Percentiles rank a stretch among this genome's conserved stretches.
phyloP scores from a whole-genome alignment of 2,113 vertebrate species.

The Mus spicilegus region DNA sequence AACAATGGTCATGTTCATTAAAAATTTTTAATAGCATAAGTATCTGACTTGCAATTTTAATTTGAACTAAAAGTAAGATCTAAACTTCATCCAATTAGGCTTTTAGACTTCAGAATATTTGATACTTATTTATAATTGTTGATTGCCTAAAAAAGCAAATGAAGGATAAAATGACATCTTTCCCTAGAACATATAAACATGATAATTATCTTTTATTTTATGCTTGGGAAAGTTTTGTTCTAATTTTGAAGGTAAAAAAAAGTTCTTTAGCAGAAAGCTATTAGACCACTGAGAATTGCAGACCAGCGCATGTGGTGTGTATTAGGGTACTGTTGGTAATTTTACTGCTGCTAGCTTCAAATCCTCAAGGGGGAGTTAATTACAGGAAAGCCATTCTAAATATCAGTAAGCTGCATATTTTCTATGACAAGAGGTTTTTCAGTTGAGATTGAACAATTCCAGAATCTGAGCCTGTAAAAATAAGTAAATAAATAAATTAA shows the following conservation, averaged over 20 bases:
- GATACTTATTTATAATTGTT: conserved; percentile 60
- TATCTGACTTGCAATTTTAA: conserved; percentile 58
- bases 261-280: conserved; percentile 83
- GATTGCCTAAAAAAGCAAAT: conserved; percentile 63
- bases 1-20: conserved; percentile 47
- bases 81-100: conserved; percentile 59
- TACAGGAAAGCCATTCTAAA: conserved; percentile 99
- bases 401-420: conserved; percentile 97
- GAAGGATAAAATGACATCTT: conserved; percentile 65
- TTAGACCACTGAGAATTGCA: conserved; percentile 86
- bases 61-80: conserved; percentile 44
- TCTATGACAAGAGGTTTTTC: conserved; percentile 95
- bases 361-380: conserved; percentile 99
- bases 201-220: conserved; percentile 83
- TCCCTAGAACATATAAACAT: conserved; percentile 76
- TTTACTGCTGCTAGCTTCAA: conserved; percentile 99
- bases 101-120: conserved; percentile 63
- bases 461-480: conserved; percentile 87
- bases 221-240: conserved; percentile 83
- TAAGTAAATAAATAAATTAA: conserved; percentile 81
- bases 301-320: conserved; percentile 95
- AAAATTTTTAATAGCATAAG: conserved; percentile 48
- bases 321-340: conserved; percentile 99
- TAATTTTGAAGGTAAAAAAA: conserved; percentile 80
- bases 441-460: conserved; percentile 89